These are phyloP conservation scores for Calosoma granatense DNA, from an alignment of 1,140 invertebrate species.

Conservation along the genomic window DNA sequence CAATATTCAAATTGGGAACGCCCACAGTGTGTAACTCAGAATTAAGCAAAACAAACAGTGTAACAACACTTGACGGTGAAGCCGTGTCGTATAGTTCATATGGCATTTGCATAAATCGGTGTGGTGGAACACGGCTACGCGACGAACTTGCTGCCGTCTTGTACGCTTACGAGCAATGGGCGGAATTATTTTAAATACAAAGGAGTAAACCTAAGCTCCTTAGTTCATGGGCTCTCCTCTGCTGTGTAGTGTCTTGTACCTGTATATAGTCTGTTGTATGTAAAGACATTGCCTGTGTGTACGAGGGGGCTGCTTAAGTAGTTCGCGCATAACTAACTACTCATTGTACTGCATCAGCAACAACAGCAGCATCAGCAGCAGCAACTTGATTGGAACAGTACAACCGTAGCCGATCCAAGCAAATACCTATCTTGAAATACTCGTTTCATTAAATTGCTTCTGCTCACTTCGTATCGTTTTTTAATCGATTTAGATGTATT, in stretches of 20 bases:
- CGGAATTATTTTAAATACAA: conserved; percentile 5
- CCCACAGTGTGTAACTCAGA: conserved; percentile 2
- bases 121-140: not conserved
- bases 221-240: not conserved
- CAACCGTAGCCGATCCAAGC: no score
- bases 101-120: conserved; percentile 1
- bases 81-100: not conserved
- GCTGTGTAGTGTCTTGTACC: not conserved
- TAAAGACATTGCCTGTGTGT: no score
- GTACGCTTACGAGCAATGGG: not conserved
- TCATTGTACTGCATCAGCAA: no score
- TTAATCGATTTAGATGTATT: no score
- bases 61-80: not conserved
- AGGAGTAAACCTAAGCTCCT: not conserved
- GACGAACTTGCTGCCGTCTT: not conserved
- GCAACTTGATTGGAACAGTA: no score
- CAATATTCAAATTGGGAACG: conserved; percentile 8
- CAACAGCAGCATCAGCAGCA: no score
- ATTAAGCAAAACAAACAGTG: conserved; percentile 7
- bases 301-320: no score
- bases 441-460: no score
- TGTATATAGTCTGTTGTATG: not conserved
- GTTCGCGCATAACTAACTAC: no score
- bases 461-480: no score
- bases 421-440: no score